Conservation (phyloP, 2,888 invertebrate genomes). For the Empis stercorea region DNA sequence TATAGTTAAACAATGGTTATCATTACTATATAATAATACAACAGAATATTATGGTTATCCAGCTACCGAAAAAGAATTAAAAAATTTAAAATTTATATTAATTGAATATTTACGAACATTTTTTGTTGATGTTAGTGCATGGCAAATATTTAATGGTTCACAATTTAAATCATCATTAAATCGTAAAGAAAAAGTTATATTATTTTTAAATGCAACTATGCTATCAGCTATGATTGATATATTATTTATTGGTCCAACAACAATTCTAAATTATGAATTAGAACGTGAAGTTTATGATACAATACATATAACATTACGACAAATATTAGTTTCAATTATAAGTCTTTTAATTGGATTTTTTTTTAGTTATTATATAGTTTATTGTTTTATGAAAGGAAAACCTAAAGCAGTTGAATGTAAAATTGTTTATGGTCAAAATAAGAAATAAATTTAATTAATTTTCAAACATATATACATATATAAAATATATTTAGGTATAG, state of each 20-base stretch:
- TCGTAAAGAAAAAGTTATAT: slow-evolving; percentile 8
- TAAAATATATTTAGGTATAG: too few relatives aligned
- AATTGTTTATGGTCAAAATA: not conserved
- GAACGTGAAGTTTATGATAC: slow-evolving; percentile 6
- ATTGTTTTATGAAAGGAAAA: not conserved
- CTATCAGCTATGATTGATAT: slow-evolving; percentile 5
- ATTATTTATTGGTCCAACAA: slow-evolving; percentile 6
- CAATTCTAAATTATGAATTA: slow-evolving; percentile 8
- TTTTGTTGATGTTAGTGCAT: slow-evolving; percentile 1
- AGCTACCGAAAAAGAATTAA: slow-evolving; percentile 2
- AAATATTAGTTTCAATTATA: slow-evolving; percentile 1
- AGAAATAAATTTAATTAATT: not conserved
- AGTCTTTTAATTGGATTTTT: not conserved
- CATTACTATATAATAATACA: slow-evolving; percentile 4
- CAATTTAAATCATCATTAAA: slow-evolving; percentile 4
- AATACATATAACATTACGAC: not conserved
- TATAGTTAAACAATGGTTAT: slow-evolving; percentile 15
- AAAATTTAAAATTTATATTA: slow-evolving; percentile 5
- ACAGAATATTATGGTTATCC: not conserved
- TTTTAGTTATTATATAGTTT: not conserved
- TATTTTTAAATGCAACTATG: slow-evolving; percentile 1
- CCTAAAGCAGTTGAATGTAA: not conserved
- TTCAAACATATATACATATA: not conserved
- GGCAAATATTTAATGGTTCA: slow-evolving; percentile 1
- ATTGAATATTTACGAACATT: slow-evolving; percentile 1